phyloP scores from a whole-genome alignment of 1,140 invertebrate species.

The Gryllus bimaculatus region DNA sequence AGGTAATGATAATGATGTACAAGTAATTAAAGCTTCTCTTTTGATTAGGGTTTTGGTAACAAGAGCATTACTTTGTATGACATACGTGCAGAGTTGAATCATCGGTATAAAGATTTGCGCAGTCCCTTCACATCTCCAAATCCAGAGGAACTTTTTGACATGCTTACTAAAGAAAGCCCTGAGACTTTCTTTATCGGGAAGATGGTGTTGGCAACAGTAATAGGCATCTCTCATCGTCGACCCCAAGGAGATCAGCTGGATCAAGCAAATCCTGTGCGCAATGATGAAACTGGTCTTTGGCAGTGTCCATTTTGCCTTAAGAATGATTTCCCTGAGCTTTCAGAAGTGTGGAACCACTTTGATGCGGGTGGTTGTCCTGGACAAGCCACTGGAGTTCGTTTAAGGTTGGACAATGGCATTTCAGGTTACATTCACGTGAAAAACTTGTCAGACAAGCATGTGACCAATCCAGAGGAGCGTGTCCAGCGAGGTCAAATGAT shows the following conservation, averaged over 20 bases:
- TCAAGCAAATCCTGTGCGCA: conserved; percentile 87
- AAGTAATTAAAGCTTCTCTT: conserved; percentile 18
- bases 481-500: conserved; percentile 81
- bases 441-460: conserved; percentile 89
- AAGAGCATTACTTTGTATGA: conserved; percentile 97
- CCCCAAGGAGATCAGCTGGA: conserved; percentile 89
- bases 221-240: conserved; percentile 69
- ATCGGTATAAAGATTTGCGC: conserved; percentile 90
- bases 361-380: conserved; percentile 92
- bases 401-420: conserved; percentile 88
- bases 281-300: conserved; percentile 90
- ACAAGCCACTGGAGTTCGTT: conserved; percentile 82
- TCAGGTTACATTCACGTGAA: conserved; percentile 92
- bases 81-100: conserved; percentile 90
- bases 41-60: conserved; percentile 75
- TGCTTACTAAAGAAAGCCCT: conserved; percentile 92
- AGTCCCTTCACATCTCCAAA: conserved; percentile 67
- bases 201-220: conserved; percentile 22
- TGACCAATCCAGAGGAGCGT: conserved; percentile 85
- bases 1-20: neutral
- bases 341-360: conserved; percentile 97
- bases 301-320: conserved; percentile 95
- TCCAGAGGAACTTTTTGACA: conserved; percentile 83
- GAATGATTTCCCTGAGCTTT: conserved; percentile 89
- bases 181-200: conserved; percentile 92